Conservation (phyloP, 2,113 vertebrate genomes). For the Mystacornis crossleyi region DNA sequence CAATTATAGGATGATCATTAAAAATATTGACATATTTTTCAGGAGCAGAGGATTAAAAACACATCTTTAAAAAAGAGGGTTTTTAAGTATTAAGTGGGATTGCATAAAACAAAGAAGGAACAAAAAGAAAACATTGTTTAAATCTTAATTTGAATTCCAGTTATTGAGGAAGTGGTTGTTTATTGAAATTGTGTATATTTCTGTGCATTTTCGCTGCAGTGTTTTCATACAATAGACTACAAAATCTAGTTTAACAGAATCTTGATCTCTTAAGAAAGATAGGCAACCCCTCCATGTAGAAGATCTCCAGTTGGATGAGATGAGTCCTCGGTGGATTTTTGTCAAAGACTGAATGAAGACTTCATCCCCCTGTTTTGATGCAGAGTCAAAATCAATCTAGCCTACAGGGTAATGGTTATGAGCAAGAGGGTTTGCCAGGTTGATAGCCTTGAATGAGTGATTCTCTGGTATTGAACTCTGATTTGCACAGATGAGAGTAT, state of each 20-base stretch:
- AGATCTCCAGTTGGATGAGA: not conserved
- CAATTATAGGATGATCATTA: slow-evolving; percentile 64
- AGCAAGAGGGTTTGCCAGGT: not conserved
- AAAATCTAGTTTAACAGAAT: not conserved
- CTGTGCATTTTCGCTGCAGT: not conserved
- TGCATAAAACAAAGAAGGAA: not conserved
- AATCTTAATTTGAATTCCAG: not conserved
- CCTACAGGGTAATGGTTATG: not conserved
- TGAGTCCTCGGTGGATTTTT: not conserved
- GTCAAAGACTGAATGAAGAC: not conserved
- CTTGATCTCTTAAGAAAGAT: not conserved
- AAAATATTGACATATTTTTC: slow-evolving; percentile 48
- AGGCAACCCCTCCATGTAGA: not conserved
- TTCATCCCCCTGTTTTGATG: not conserved
- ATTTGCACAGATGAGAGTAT: not conserved
- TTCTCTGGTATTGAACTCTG: not conserved
- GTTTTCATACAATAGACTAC: not conserved
- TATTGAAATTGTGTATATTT: not conserved
- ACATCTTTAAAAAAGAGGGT: not conserved
- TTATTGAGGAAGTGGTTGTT: not conserved
- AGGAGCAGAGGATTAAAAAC: not conserved
- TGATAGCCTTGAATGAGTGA: not conserved
- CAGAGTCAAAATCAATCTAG: not conserved
- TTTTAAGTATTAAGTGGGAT: not conserved
- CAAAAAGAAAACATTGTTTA: not conserved